Conservation (phyloP, 2,113 vertebrate genomes). For the Catharus fuscescens region DNA sequence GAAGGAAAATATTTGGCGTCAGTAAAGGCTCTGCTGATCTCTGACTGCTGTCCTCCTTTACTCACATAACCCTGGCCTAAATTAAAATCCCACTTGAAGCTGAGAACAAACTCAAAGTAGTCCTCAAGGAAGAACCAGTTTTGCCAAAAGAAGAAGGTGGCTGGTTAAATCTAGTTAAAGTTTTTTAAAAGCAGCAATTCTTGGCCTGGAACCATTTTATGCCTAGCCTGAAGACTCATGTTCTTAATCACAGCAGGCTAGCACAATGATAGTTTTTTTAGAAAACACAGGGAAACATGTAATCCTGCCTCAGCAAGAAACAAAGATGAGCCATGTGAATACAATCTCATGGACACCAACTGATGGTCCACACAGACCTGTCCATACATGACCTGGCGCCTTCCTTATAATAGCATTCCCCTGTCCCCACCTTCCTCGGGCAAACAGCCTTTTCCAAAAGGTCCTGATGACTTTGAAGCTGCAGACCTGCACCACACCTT, state of each 20-base stretch:
- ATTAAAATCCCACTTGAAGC: neutral
- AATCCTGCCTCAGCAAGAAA: neutral
- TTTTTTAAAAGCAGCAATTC: neutral
- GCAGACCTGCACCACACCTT: neutral
- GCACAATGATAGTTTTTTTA: neutral
- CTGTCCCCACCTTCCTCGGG: neutral
- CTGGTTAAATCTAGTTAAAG: neutral
- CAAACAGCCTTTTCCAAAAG: neutral
- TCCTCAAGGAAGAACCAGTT: neutral
- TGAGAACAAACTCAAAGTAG: neutral
- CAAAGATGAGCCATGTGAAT: neutral
- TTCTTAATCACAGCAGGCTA: neutral
- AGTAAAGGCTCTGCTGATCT: neutral
- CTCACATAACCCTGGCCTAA: neutral
- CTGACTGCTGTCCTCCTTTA: neutral
- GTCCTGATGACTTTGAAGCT: neutral
- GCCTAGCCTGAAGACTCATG: neutral
- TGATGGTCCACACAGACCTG: neutral
- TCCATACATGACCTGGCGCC: neutral
- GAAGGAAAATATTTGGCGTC: neutral
- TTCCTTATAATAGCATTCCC: neutral
- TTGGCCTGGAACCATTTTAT: neutral
- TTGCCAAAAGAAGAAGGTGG: neutral
- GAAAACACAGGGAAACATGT: accelerated
- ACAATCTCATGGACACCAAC: neutral